Base-by-base conservation (phyloP, 2,113 vertebrate genomes). In the Takifugu bimaculatus region DNA sequence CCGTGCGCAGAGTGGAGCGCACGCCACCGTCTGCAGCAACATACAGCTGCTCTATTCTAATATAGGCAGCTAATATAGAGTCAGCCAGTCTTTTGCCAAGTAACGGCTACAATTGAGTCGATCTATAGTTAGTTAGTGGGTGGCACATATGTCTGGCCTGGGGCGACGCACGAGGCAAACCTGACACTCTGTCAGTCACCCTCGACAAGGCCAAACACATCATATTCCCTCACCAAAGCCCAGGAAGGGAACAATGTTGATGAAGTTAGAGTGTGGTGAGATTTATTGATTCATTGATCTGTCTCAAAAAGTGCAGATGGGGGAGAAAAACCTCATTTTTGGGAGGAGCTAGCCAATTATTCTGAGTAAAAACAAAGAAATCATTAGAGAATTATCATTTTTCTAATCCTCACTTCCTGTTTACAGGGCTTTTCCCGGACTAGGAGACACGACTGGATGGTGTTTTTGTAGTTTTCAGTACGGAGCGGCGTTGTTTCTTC, bases 131-230 rank as follows among this genome's bases (percentile, higher is more conserved):
- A 86, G 83, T 49, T 55, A 29, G 45, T 11, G 35, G 43, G 63
- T 52, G 70, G 47, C 77, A 54, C 78, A 77, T 71, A 51, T 79
- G 80, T 78, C 55, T 13, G 47, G 60, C 82, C 78, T 3, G 48
- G 4, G 54, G 83, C 56, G 2, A 57, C 12, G 56, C 9, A 4
- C 13, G 11, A 29, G 65, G 60, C 64, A 50, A 71, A 48, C 56
- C 58, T 59, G 69, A 62, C 71, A 70, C 50, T n/a, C 78, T 75
- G 72, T 77, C 83, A 73, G 39, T 85, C 80, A 85, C 57, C 53
- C 5, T 32, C 39, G 50, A 54, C 58, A 44, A 63, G 52, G 27
- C 15, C 27, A 47, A 11, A 26, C 5, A 51, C 26, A 54, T 29
- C 26, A 39, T 20, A 11, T 39, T 39, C 45, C 15, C 45, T 10